These are phyloP conservation scores for Cryptoblepharus egeriae DNA, from an alignment of 2,797 vertebrate species.

Conservation along the genomic window DNA sequence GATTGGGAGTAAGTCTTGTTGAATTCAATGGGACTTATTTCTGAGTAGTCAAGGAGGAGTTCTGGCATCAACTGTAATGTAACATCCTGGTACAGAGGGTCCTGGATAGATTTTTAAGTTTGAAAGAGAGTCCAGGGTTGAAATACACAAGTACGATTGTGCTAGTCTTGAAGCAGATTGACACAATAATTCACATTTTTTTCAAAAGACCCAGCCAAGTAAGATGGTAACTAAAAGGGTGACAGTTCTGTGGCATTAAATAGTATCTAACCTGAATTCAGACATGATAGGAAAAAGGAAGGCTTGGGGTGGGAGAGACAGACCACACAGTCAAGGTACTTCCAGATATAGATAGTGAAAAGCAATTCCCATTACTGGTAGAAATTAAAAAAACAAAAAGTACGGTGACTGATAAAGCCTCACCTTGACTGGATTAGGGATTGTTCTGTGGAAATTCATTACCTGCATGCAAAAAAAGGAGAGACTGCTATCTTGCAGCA, in stretches of 20 bases:
- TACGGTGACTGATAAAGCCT: slow-evolving; percentile 53
- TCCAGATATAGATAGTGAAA: slow-evolving; percentile 47
- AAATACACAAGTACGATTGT: no score
- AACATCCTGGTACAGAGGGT: no score
- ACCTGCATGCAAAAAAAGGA: slow-evolving; percentile 45
- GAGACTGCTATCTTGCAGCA: slow-evolving; percentile 27
- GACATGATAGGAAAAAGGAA: slow-evolving; percentile 38
- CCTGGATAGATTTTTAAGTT: no score
- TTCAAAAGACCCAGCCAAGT: slow-evolving; percentile 49
- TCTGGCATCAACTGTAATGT: no score
- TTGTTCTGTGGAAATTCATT: slow-evolving; percentile 66
- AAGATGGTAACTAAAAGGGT: slow-evolving; percentile 44
- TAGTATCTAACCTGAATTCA: slow-evolving; percentile 52
- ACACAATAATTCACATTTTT: neutral
- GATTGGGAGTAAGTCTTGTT: no score
- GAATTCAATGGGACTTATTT: no score
- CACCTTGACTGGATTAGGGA: slow-evolving; percentile 52
- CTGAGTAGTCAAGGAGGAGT: no score
- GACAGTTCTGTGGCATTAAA: slow-evolving; percentile 53
- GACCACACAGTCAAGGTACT: slow-evolving; percentile 53
- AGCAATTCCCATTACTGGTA: slow-evolving; percentile 50
- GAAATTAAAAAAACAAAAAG: slow-evolving; percentile 46
- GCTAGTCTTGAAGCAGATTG: slow-evolving; percentile 58
- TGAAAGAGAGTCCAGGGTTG: no score
- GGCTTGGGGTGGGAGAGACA: no score